Conservation (phyloP, 2,888 invertebrate species). For the Chalcis sispes region DNA sequence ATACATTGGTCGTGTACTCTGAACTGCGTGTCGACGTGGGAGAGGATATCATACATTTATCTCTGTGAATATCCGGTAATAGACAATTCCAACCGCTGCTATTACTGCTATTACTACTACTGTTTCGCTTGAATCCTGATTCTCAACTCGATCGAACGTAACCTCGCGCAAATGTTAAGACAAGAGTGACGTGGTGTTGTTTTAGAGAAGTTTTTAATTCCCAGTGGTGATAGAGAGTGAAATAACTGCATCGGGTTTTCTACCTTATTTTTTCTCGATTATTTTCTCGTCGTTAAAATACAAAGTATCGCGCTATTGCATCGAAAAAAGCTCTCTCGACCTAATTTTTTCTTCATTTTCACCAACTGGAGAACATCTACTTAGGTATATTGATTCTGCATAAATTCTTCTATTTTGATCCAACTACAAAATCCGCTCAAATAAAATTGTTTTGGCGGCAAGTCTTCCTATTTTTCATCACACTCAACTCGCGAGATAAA, state of each 20-base stretch:
- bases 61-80: too few species aligned
- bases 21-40: too few species aligned
- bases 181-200: slow-evolving; percentile 36
- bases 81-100: too few species aligned
- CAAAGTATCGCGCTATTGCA: slow-evolving; percentile 18
- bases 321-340: slow-evolving; percentile 6
- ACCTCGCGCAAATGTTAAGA: too few species aligned
- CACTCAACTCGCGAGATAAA: neutral
- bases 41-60: too few species aligned
- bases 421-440: neutral
- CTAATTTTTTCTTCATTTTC: slow-evolving; percentile 1
- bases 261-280: slow-evolving; percentile 1
- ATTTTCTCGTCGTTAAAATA: neutral
- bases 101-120: too few species aligned
- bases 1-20: neutral
- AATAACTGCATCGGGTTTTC: neutral
- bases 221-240: neutral
- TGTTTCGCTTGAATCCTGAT: too few species aligned
- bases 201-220: neutral
- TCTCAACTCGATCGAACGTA: slow-evolving; percentile 33
- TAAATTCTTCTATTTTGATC: neutral
- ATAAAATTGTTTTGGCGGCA: too few species aligned
- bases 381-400: slow-evolving; percentile 15
- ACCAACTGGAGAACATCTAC: neutral
- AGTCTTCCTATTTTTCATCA: neutral